Evolutionary conservation across 1,140 invertebrate species (phyloP).

Genomic region (Aphaenogaster floridana): DNA sequence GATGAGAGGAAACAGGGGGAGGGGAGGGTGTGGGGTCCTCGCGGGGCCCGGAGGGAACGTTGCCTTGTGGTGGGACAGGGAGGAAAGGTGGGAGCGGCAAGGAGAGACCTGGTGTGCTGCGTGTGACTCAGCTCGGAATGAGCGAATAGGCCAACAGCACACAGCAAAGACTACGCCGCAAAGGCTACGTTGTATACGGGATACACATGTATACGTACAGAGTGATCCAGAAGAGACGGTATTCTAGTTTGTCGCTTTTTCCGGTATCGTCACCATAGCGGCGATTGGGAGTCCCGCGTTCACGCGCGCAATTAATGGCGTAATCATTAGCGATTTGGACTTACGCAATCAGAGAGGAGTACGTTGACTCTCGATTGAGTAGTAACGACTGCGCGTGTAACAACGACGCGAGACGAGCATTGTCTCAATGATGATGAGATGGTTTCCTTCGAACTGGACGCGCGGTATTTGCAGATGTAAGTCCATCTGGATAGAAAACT

Average conservation of each 20-base stretch:
- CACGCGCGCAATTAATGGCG: not conserved
- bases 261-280: slow-evolving; percentile 18
- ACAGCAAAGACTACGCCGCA: slow-evolving; percentile 77
- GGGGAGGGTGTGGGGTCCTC: not conserved
- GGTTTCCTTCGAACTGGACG: not conserved
- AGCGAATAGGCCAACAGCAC: slow-evolving; percentile 79
- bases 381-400: not conserved
- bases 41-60: slow-evolving; percentile 37
- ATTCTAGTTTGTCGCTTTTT: not conserved
- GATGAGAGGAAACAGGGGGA: slow-evolving; percentile 28
- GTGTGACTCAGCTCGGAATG: slow-evolving; percentile 82
- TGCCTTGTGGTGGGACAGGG: slow-evolving; percentile 39
- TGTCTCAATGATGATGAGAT: slow-evolving; percentile 13
- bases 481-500: not conserved
- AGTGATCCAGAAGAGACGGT: slow-evolving; percentile 72
- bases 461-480: not conserved
- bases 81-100: slow-evolving; percentile 55
- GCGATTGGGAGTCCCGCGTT: not conserved
- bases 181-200: slow-evolving; percentile 35
- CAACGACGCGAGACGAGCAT: not conserved
- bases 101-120: slow-evolving; percentile 65
- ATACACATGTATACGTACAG: slow-evolving; percentile 57
- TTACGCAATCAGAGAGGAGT: slow-evolving; percentile 22
- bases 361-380: slow-evolving; percentile 18
- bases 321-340: slow-evolving; percentile 26